Conservation (phyloP, 2,113 vertebrate genomes). For the Dromaius novaehollandiae region DNA sequence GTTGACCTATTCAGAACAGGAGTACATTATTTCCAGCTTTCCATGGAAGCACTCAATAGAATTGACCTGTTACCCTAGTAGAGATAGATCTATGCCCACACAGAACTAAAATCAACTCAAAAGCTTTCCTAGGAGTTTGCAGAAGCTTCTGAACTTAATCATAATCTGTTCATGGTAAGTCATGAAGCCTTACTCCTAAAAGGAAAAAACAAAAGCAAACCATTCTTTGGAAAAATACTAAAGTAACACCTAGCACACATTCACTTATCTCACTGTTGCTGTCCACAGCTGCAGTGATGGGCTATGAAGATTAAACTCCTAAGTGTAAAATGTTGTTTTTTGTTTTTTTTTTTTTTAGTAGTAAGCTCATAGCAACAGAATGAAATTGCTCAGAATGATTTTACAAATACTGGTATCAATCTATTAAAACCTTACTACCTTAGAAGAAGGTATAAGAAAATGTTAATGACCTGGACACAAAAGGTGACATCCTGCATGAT, state of each 20-base stretch:
- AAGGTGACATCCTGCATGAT: neutral
- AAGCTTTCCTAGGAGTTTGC: neutral
- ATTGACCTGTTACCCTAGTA: neutral
- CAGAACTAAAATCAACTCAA: neutral
- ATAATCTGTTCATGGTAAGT: neutral
- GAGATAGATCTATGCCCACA: neutral
- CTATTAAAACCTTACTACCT: neutral
- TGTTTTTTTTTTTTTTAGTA: neutral
- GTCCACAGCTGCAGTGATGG: neutral
- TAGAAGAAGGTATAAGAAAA: neutral
- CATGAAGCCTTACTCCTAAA: neutral
- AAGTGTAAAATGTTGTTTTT: too few species aligned
- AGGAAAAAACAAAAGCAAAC: neutral
- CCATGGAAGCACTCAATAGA: neutral
- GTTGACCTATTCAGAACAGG: neutral
- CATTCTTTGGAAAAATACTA: neutral
- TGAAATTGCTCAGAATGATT: neutral
- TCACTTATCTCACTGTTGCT: neutral
- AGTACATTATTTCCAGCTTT: neutral
- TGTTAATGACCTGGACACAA: neutral
- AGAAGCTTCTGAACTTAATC: neutral
- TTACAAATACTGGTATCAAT: neutral
- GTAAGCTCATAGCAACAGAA: neutral
- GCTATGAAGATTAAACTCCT: neutral
- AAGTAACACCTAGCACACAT: rapidly evolving